phyloP scores from a whole-genome alignment of 2,797 vertebrate genomes.

The Lateolabrax maculatus region DNA sequence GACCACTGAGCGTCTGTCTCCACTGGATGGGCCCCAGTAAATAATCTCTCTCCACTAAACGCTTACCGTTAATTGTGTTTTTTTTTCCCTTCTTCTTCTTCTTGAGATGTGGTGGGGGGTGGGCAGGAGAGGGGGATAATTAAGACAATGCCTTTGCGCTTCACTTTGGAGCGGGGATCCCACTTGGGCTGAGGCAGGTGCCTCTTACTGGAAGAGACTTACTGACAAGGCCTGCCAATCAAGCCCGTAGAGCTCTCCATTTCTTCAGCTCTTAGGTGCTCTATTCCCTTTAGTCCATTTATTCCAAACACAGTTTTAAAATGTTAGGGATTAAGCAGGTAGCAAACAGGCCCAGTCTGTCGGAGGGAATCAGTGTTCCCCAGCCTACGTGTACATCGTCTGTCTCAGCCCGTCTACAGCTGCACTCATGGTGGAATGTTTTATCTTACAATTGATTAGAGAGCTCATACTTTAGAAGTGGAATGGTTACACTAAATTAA shows the following conservation, averaged over 20 bases:
- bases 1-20: slow-evolving; percentile 79
- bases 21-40: slow-evolving; percentile 84
- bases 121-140: slow-evolving; percentile 77
- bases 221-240: slow-evolving; percentile 88
- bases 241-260: slow-evolving; percentile 80
- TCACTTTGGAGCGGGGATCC: slow-evolving; percentile 79
- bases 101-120: slow-evolving; percentile 63
- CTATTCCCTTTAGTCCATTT: slow-evolving; percentile 85
- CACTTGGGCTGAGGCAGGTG: slow-evolving; percentile 84
- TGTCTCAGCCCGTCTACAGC: slow-evolving; percentile 68
- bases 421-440: slow-evolving; percentile 53
- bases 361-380: slow-evolving; percentile 79
- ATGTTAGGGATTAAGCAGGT: slow-evolving; percentile 85
- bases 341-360: slow-evolving; percentile 82
- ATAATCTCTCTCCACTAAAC: slow-evolving; percentile 84
- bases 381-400: slow-evolving; percentile 62
- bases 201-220: slow-evolving; percentile 82
- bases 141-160: slow-evolving; percentile 83
- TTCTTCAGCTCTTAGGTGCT: slow-evolving; percentile 73
- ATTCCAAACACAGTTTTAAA: slow-evolving; percentile 86
- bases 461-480: slow-evolving; percentile 61
- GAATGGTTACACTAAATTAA: slow-evolving; percentile 47
- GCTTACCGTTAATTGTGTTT: slow-evolving; percentile 87
- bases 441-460: slow-evolving; percentile 72
- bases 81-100: slow-evolving; percentile 57